phyloP scores from a whole-genome alignment of 1,140 invertebrate species.

The Drosophila subpulchrella region DNA sequence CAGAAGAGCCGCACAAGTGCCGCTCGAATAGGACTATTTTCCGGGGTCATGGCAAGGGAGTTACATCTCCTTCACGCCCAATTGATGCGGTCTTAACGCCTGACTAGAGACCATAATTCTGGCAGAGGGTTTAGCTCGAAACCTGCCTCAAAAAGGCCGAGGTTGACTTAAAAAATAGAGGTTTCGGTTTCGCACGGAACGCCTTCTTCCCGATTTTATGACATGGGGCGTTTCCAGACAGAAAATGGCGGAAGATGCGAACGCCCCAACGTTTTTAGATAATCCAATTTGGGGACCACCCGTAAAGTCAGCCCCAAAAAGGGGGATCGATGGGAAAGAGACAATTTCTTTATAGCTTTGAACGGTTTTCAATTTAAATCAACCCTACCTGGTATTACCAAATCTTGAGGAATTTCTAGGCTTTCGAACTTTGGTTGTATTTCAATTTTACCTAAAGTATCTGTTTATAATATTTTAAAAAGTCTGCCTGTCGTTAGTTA shows the following conservation, averaged over 20 bases:
- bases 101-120: slow-evolving; percentile 49
- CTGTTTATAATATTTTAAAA: too few species aligned
- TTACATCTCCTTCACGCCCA: slow-evolving; percentile 73
- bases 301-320: neutral
- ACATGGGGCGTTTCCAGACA: slow-evolving; percentile 69
- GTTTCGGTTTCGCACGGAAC: slow-evolving; percentile 72
- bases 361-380: neutral
- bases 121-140: slow-evolving; percentile 3
- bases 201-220: slow-evolving; percentile 74
- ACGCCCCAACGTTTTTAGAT: slow-evolving; percentile 47
- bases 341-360: neutral
- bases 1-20: slow-evolving; percentile 75
- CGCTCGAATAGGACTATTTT: slow-evolving; percentile 38
- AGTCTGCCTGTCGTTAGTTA: too few species aligned
- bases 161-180: slow-evolving; percentile 33
- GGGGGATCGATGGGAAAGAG: neutral
- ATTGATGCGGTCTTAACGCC: slow-evolving; percentile 81
- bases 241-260: slow-evolving; percentile 69
- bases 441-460: too few species aligned
- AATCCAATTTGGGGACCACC: slow-evolving; percentile 57
- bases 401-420: neutral
- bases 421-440: too few species aligned
- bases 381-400: neutral
- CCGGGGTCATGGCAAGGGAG: slow-evolving; percentile 1
- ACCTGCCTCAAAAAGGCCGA: slow-evolving; percentile 46